Conservation (phyloP, 1,140 invertebrate species). For the Cepaea nemoralis region DNA sequence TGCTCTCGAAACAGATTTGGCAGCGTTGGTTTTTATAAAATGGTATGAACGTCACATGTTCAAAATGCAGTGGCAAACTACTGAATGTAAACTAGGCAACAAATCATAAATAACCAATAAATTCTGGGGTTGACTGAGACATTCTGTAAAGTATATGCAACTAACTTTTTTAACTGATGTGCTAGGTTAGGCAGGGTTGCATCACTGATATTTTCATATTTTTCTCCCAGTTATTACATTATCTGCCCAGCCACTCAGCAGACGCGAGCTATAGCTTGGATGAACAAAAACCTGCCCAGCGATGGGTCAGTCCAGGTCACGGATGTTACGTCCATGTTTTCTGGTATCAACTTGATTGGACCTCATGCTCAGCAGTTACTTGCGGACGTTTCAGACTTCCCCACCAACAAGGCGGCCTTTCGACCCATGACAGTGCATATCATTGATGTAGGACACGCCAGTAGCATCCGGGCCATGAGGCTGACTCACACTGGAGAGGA, state of each 20-base stretch:
- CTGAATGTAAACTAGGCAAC: too few relatives aligned
- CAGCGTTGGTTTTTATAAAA: too few relatives aligned
- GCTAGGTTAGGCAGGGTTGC: too few relatives aligned
- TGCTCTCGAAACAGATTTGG: too few relatives aligned
- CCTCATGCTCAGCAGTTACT: conserved; percentile 90
- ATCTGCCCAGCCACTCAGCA: conserved; percentile 98
- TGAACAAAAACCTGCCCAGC: conserved; percentile 85
- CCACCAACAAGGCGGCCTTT: conserved; percentile 89
- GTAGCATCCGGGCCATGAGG: conserved; percentile 93
- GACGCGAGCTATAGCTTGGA: conserved; percentile 92
- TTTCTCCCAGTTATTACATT: conserved; percentile 89
- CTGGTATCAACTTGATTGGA: conserved; percentile 96
- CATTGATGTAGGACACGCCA: conserved; percentile 92
- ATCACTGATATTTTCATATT: too few relatives aligned
- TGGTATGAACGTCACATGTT: too few relatives aligned
- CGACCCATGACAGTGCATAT: conserved; percentile 96
- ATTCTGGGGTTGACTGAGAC: too few relatives aligned
- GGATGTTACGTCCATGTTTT: conserved; percentile 97
- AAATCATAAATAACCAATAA: too few relatives aligned
- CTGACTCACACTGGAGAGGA: conserved; percentile 97
- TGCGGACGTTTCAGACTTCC: conserved; percentile 91
- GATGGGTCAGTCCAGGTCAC: conserved; percentile 86
- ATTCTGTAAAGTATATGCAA: too few relatives aligned
- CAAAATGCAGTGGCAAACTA: too few relatives aligned
- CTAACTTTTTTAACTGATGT: too few relatives aligned